Base-by-base conservation (phyloP, 1,140 invertebrate genomes). In the Hyphantria cunea region DNA sequence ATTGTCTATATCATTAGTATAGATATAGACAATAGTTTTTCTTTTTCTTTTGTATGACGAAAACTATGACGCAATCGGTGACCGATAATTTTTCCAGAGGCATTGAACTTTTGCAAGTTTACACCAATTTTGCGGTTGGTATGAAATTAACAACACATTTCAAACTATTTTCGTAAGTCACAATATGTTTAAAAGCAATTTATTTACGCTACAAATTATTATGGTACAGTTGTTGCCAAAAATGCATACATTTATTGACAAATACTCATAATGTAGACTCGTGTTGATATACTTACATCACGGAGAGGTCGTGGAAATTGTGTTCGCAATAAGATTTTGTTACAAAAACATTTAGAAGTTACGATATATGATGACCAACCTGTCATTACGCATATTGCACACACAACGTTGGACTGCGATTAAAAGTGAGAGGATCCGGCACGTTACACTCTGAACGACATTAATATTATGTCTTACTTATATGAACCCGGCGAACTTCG, bases 221-320 rank as follows among this genome's bases (percentile, higher is more conserved):
- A 10, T 8, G 34, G 2, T 8, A 11, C 7, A 10, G 34, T 11
- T 37, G 8, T 37, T 8, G 11, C 34, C 7, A 37, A 37, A 37
- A 37, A n/a, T n/a, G n/a, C n/a, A n/a, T 7, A 11, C 34, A 37
- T 37, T 11, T 37, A 37, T 37, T 37, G 34, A 37, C 34, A 37
- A 37, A 37, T n/a, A n/a, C n/a, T n/a, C n/a, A n/a, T 37, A 37
- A 37, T 25, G 17, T 25, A 25, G 17, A 3, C 17, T 25, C 17
- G 5, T 25, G 17, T 25, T 25, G 17, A 3, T 25, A 5, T 25
- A 25, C 17, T 25, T 25, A 5, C 47, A n/a, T 32, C 5, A 32
- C 25, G 15, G 31, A 47, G 42, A 56, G 9, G 37, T 37, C 54
- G 6, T 12, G 54, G 54, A 56, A 56, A 47, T 54, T 13, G 39